phyloP scores from a whole-genome alignment of 2,113 vertebrate species.

The Calyptomena viridis region DNA sequence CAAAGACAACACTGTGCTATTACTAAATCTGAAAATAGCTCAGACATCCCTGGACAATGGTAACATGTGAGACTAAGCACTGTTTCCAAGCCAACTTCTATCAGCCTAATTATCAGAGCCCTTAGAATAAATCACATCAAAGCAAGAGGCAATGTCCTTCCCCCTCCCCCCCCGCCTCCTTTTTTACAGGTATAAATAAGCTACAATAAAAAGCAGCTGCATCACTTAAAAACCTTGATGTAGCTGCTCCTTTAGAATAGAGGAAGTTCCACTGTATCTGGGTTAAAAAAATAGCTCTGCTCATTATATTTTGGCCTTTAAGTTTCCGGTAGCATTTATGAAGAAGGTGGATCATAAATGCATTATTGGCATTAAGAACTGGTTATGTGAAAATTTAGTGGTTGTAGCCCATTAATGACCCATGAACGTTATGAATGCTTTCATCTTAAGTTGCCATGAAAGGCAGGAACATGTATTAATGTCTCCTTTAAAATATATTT shows the following conservation, averaged over 20 bases:
- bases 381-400: conserved; percentile 36
- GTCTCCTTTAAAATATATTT: neutral
- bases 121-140: conserved; percentile 73
- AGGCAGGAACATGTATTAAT: neutral
- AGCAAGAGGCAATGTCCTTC: conserved; percentile 51
- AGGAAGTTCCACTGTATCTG: conserved; percentile 52
- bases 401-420: conserved; percentile 28
- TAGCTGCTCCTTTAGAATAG: conserved; percentile 55
- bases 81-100: conserved; percentile 76
- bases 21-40: conserved; percentile 74
- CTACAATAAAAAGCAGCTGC: conserved; percentile 60
- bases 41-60: conserved; percentile 71
- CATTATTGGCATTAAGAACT: conserved; percentile 67
- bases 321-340: conserved; percentile 74
- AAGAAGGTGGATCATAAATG: conserved; percentile 63
- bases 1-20: conserved; percentile 71
- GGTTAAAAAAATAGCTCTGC: conserved; percentile 62
- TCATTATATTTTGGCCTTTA: conserved; percentile 68
- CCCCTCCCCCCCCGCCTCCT: neutral
- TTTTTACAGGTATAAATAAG: conserved; percentile 61
- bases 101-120: conserved; percentile 73
- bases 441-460: neutral
- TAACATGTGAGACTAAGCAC: conserved; percentile 75
- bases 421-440: neutral
- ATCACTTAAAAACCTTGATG: conserved; percentile 49